Evolutionary conservation across 2,888 invertebrate species (phyloP).

Genomic region (Griposia aprilina): DNA sequence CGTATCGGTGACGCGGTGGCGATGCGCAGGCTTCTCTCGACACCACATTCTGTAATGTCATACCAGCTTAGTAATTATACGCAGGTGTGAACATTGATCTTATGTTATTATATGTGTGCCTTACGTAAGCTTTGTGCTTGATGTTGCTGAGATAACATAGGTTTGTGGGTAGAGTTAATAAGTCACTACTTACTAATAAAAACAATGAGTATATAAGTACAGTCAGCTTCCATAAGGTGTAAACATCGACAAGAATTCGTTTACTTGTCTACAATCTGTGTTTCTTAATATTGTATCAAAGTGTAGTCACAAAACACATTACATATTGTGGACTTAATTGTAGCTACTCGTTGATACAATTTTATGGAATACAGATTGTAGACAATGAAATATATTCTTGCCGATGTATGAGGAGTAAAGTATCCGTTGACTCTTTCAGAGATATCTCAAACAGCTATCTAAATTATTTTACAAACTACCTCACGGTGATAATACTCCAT

Average conservation of each 20-base stretch:
- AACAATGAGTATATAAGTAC: not conserved
- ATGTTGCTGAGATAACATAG: not conserved
- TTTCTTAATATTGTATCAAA: too few species aligned
- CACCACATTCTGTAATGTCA: constrained; percentile 44
- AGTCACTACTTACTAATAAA: not conserved
- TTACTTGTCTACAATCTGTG: too few species aligned
- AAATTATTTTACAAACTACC: not conserved
- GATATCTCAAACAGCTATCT: not conserved
- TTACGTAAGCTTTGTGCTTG: constrained; percentile 11
- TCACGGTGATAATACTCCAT: not conserved
- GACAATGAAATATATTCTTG: too few species aligned
- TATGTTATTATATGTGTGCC: constrained; percentile 4
- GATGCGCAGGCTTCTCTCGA: constrained; percentile 25
- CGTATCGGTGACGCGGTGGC: constrained; percentile 39
- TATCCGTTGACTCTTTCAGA: too few species aligned
- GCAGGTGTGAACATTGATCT: constrained; percentile 23
- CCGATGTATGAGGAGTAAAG: too few species aligned
- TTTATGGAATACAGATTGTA: too few species aligned
- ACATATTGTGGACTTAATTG: too few species aligned
- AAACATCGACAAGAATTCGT: too few species aligned
- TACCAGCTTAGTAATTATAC: constrained; percentile 23
- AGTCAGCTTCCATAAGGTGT: too few species aligned
- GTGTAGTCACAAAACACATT: too few species aligned
- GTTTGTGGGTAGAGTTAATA: too few species aligned
- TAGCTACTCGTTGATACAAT: too few species aligned